Percentiles rank a stretch among this genome's conserved stretches.
Conservation (phyloP, 2,113 vertebrate genomes). For the Xenopus borealis region DNA sequence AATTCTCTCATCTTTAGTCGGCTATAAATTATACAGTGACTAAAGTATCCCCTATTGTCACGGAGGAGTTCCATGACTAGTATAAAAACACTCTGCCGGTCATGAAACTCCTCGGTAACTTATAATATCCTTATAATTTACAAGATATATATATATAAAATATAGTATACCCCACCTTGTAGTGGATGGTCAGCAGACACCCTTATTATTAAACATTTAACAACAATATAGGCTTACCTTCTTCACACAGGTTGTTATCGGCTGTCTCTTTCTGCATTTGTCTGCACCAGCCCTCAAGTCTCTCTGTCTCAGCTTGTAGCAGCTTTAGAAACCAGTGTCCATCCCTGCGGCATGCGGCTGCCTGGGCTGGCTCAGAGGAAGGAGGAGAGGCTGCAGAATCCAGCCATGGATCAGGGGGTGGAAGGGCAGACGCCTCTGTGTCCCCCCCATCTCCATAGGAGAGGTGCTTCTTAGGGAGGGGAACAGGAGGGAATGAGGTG, state of each 20-base stretch:
- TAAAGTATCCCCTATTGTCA: no score
- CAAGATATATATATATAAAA: no score
- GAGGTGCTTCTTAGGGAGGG: slow-evolving; percentile 89
- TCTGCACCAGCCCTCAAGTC: slow-evolving; percentile 96
- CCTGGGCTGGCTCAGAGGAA: slow-evolving; percentile 60
- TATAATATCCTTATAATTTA: no score
- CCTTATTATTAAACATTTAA: no score
- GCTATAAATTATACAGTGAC: no score
- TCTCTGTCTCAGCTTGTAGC: slow-evolving; percentile 91
- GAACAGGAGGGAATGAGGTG: slow-evolving; percentile 84
- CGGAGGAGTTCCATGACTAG: no score
- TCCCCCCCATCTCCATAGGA: slow-evolving; percentile 95
- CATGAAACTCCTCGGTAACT: no score
- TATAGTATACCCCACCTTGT: no score
- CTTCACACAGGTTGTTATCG: slow-evolving; percentile 94
- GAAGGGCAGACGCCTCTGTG: slow-evolving; percentile 91
- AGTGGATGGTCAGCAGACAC: no score
- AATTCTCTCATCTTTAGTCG: no score
- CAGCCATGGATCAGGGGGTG: slow-evolving; percentile 95
- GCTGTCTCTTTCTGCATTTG: slow-evolving; percentile 99
- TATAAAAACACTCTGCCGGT: no score
- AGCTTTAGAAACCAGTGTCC: slow-evolving; percentile 98
- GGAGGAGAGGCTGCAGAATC: slow-evolving; percentile 77
- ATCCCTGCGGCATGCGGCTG: slow-evolving; percentile 84
- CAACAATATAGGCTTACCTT: slow-evolving; percentile 66